phyloP scores from a whole-genome alignment of 1,140 invertebrate species.

The Diachasmimorpha longicaudata region DNA sequence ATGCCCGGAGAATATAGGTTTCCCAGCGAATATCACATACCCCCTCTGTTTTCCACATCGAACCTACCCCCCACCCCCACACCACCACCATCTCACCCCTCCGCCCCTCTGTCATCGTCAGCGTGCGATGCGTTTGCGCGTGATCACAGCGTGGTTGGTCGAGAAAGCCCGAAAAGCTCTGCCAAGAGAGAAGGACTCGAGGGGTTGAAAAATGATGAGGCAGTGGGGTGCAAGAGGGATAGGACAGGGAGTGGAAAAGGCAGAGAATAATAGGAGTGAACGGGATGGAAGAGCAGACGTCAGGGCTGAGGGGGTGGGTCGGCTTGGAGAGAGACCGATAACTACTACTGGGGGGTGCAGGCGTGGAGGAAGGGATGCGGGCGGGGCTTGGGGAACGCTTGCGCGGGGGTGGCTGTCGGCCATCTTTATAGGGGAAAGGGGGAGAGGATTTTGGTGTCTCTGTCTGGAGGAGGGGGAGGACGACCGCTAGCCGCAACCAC shows the following conservation, averaged over 20 bases:
- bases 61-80: not conserved
- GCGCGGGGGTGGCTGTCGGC: conserved; percentile 45
- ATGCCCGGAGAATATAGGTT: not conserved
- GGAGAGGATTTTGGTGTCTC: not conserved
- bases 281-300: not conserved
- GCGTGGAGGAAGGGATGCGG: conserved; percentile 33
- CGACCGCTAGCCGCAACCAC: conserved; percentile 54
- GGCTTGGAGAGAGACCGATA: not conserved
- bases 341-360: not conserved
- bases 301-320: not conserved
- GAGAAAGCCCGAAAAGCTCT: conserved; percentile 14
- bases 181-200: conserved; percentile 5
- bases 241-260: not conserved
- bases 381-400: conserved; percentile 48
- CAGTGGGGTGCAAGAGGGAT: not conserved
- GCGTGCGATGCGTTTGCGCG: not conserved
- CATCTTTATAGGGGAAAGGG: conserved; percentile 44
- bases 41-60: not conserved
- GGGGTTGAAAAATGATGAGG: not conserved
- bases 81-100: not conserved
- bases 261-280: not conserved
- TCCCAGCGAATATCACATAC: not conserved
- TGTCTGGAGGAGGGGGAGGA: conserved; percentile 32
- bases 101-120: not conserved
- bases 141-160: conserved; percentile 27